Conservation (phyloP, 2,113 vertebrate species). For the Condylura cristata region DNA sequence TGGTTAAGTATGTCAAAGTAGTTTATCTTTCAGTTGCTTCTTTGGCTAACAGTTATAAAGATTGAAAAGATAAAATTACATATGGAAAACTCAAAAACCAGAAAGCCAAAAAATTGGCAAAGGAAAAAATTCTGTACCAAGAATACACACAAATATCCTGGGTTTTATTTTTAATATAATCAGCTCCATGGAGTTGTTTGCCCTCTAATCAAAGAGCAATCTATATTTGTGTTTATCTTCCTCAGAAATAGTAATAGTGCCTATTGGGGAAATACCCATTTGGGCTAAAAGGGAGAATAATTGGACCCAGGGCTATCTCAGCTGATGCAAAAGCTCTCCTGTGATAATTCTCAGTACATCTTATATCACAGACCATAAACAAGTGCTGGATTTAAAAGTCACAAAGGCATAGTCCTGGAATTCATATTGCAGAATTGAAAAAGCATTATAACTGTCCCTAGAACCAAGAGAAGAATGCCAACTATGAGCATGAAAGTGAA, state of each 20-base stretch:
- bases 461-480: not conserved
- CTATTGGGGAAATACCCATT: not conserved
- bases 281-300: not conserved
- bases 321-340: not conserved
- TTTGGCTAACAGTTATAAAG: not conserved
- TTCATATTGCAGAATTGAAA: not conserved
- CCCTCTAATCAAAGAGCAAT: conserved; percentile 57
- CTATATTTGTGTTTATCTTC: conserved; percentile 44
- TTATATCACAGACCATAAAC: not conserved
- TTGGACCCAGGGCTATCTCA: not conserved
- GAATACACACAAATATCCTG: not conserved
- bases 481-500: not conserved
- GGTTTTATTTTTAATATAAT: conserved; percentile 47
- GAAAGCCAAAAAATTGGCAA: not conserved
- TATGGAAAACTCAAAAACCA: conserved; percentile 39
- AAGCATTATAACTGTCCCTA: not conserved
- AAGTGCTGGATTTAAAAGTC: conserved; percentile 37
- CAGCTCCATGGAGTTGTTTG: conserved; percentile 12
- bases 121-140: not conserved
- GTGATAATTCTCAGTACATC: not conserved
- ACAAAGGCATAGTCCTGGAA: not conserved
- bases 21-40: not conserved
- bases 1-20: not conserved
- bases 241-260: not conserved
- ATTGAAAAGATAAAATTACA: not conserved